phyloP scores from a whole-genome alignment of 2,113 vertebrate genomes.

The Oncorhynchus keta region DNA sequence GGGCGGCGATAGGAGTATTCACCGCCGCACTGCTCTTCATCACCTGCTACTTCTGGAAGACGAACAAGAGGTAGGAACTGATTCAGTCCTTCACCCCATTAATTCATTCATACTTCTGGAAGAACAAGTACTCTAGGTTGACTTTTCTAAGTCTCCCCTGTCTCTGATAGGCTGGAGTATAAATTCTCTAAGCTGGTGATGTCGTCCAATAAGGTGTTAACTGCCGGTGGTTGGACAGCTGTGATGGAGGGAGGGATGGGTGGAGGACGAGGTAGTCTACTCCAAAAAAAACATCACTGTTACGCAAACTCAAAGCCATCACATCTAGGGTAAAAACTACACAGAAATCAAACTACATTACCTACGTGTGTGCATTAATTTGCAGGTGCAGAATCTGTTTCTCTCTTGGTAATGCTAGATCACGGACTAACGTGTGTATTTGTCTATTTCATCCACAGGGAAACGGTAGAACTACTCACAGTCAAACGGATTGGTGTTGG shows the following conservation, averaged over 20 bases:
- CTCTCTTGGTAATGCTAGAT: background rate
- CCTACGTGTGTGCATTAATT: too few species aligned
- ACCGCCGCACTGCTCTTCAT: conserved; percentile 85
- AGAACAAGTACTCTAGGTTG: background rate
- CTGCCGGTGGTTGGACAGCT: conserved; percentile 93
- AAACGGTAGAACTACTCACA: conserved; percentile 90
- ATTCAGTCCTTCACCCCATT: background rate
- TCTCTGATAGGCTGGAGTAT: conserved; percentile 85
- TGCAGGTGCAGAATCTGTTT: background rate
- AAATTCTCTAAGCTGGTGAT: conserved; percentile 97
- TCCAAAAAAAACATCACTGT: conserved; percentile 87
- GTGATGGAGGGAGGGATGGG: conserved; percentile 98
- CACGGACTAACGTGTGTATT: conserved; percentile 14
- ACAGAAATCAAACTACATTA: background rate
- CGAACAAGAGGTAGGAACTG: conserved; percentile 87
- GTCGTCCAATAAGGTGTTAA: conserved; percentile 90
- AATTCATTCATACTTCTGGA: background rate
- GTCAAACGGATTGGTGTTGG: conserved; percentile 84
- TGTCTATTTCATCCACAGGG: conserved; percentile 75
- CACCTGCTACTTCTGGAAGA: conserved; percentile 98
- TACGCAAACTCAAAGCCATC: conserved; percentile 92
- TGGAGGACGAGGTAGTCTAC: conserved; percentile 93
- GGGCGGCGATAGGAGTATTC: conserved; percentile 84
- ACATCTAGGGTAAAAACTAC: conserved; percentile 82
- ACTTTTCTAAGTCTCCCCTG: background rate